Conservation (phyloP, 2,113 vertebrate species). For the Hypocryptadius cinnamomeus region DNA sequence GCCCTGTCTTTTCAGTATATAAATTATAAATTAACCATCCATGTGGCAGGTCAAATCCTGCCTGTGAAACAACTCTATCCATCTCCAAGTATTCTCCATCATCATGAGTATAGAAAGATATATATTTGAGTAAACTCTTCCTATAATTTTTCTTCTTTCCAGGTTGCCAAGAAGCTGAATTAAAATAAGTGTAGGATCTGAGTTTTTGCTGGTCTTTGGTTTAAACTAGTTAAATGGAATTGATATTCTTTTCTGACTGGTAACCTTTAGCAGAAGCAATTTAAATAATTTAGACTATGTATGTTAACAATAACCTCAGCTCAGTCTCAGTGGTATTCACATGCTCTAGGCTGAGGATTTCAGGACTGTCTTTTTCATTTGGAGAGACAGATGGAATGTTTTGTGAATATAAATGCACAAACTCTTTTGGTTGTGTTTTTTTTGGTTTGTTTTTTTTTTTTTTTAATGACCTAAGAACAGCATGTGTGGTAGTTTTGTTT, state of each 20-base stretch:
- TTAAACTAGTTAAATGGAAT: background rate
- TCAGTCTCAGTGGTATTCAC: background rate
- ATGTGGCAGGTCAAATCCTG: background rate
- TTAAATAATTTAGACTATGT: conserved; percentile 28
- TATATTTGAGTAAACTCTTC: background rate
- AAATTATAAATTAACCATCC: background rate
- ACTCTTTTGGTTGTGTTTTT: background rate
- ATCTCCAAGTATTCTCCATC: background rate
- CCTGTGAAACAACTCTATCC: background rate
- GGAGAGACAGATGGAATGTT: background rate
- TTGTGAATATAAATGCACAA: background rate
- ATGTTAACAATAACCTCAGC: background rate
- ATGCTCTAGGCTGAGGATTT: background rate
- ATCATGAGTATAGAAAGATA: background rate
- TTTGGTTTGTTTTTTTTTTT: too few relatives aligned
- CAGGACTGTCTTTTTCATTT: background rate
- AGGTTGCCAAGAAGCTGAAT: background rate
- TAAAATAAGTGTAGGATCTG: background rate
- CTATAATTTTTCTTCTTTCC: background rate
- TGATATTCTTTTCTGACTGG: background rate
- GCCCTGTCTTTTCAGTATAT: background rate
- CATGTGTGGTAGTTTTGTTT: background rate
- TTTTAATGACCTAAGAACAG: background rate
- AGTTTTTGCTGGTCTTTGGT: background rate
- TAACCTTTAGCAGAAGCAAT: background rate